A percentile compares a stretch with the other conserved stretches of the same genome.
phyloP scores from a whole-genome alignment of 2,888 invertebrate species.

The Arge pagana region DNA sequence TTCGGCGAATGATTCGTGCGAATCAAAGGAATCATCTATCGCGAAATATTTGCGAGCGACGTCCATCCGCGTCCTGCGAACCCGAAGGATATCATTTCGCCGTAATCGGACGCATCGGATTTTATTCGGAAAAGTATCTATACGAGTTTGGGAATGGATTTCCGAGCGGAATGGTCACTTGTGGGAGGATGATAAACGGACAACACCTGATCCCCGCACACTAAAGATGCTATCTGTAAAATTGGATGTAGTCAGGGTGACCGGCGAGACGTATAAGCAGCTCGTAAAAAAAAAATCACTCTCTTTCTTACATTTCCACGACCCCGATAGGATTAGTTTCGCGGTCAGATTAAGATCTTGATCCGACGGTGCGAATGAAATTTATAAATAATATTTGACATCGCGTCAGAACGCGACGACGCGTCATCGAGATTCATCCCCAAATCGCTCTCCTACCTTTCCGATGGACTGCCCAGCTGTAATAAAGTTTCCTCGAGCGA shows the following conservation, averaged over 20 bases:
- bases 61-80: too few species aligned
- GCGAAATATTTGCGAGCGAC: background rate
- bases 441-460: too few species aligned
- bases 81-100: too few species aligned
- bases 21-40: background rate
- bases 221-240: slow-evolving; percentile 57
- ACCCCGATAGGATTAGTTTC: slow-evolving; percentile 52
- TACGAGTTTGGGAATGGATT: background rate
- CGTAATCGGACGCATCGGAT: too few species aligned
- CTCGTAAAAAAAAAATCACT: slow-evolving; percentile 55
- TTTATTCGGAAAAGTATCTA: too few species aligned
- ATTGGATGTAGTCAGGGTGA: slow-evolving; percentile 57
- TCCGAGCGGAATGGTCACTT: slow-evolving; percentile 14
- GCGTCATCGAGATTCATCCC: slow-evolving; percentile 6
- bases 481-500: background rate
- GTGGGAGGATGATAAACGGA: slow-evolving; percentile 20
- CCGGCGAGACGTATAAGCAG: slow-evolving; percentile 58
- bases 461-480: too few species aligned
- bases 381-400: slow-evolving; percentile 8
- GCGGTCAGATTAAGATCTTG: slow-evolving; percentile 52
- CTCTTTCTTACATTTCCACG: slow-evolving; percentile 41
- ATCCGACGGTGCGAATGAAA: slow-evolving; percentile 26
- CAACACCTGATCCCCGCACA: slow-evolving; percentile 52
- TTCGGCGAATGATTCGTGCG: slow-evolving; percentile 11
- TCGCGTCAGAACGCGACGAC: slow-evolving; percentile 14